Evolutionary conservation across 2,113 vertebrate genomes (phyloP).

Genomic region (Pangasianodon hypophthalmus): DNA sequence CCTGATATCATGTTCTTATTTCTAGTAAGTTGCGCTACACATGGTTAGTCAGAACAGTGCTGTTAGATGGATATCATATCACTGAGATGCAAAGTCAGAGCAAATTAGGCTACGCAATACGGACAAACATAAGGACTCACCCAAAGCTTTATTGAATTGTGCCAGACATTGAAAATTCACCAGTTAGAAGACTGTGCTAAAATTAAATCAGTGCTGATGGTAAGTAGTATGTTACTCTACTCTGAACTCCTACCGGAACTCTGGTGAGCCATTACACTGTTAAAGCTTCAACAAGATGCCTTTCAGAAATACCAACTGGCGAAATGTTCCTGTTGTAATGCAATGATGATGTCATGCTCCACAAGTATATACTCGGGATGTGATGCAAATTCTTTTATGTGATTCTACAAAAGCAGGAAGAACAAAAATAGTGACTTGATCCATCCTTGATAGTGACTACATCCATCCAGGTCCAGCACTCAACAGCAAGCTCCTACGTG

Average conservation of each 20-base stretch:
- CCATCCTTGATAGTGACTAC: not conserved
- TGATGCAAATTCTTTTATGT: not conserved
- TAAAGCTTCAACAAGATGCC: not conserved
- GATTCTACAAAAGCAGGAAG: not conserved
- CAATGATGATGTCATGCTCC: slow-evolving; percentile 1
- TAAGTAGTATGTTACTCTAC: not conserved
- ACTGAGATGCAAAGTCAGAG: slow-evolving; percentile 12
- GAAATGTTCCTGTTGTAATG: not conserved
- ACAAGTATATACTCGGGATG: not conserved
- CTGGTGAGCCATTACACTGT: not conserved
- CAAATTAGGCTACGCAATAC: not conserved
- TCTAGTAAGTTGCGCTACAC: not conserved
- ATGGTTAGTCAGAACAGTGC: slow-evolving; percentile 6
- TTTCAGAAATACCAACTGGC: not conserved
- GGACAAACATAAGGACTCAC: slow-evolving; percentile 7
- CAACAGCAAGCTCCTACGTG: not conserved
- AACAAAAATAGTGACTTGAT: not conserved
- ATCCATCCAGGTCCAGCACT: not conserved
- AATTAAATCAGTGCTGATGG: slow-evolving; percentile 15
- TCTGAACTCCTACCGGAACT: not conserved
- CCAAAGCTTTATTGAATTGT: slow-evolving; percentile 20
- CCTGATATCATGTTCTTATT: not conserved
- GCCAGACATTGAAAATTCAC: not conserved
- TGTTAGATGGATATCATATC: slow-evolving; percentile 17
- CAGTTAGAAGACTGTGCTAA: not conserved